A percentile compares a stretch with the other conserved stretches of the same genome.
Evolutionary conservation across 2,797 vertebrate species (phyloP).

Genomic region (Cynodonichthys magdalenae): DNA sequence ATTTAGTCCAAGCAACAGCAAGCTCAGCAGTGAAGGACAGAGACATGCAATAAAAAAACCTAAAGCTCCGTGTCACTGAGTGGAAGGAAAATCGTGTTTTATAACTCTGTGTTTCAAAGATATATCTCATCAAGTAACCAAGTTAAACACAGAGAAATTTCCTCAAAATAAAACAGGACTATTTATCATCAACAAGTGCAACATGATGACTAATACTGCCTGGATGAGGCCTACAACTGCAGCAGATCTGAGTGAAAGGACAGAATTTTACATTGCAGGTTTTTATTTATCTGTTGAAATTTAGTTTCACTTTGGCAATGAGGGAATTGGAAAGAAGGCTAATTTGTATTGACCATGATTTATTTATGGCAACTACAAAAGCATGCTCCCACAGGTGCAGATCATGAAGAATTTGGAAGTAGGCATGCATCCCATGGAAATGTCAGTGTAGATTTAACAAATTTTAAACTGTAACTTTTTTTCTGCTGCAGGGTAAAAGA

Average conservation of each 20-base stretch:
- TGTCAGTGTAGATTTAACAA: no score
- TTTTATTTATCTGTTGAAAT: no score
- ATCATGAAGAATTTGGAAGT: no score
- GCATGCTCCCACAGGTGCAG: no score
- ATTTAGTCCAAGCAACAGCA: slow-evolving; percentile 64
- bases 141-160: slow-evolving; percentile 8
- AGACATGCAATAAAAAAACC: slow-evolving; percentile 37
- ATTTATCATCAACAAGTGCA: slow-evolving; percentile 5
- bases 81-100: slow-evolving; percentile 10
- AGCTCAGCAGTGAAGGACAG: slow-evolving; percentile 53
- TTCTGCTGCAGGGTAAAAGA: no score
- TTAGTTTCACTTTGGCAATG: no score
- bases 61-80: slow-evolving; percentile 25
- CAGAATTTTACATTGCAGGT: no score
- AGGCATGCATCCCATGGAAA: no score
- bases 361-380: no score
- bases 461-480: no score
- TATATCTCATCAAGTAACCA: slow-evolving; percentile 2
- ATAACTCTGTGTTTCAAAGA: slow-evolving; percentile 7
- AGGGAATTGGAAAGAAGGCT: no score
- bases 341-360: no score
- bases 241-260: slow-evolving; percentile 1
- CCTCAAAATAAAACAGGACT: neutral
- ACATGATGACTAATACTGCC: slow-evolving; percentile 18
- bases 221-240: slow-evolving; percentile 1